Base-by-base conservation (phyloP, 2,888 invertebrate genomes). In the Metacarcinus magister region DNA sequence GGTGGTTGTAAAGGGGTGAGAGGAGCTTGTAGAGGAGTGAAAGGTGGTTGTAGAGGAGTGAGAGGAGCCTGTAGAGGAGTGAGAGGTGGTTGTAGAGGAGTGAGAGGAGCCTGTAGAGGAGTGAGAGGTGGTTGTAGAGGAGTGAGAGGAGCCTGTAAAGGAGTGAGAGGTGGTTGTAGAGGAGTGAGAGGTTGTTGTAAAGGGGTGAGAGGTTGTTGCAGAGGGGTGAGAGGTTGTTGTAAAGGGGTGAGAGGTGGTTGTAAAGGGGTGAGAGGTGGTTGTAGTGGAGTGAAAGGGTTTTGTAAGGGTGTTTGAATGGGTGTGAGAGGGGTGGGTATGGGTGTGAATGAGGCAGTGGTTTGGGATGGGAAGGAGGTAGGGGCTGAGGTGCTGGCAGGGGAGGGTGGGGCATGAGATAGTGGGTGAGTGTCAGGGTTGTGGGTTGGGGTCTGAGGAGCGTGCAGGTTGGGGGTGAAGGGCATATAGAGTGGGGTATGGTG, bases 401-500 rank as follows among this genome's bases (percentile, higher is more conserved):
- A 32, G 43, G 60, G 19, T 44, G 91, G n/a, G 46, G 92, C n/a
- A 44, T 67, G 43, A 82, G 54, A 44, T 82, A 44, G 46, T 16
- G 44, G 32, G 16, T 82, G 46, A 10, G 95, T 90, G 90, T 95
- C 95, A 39, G 95, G 93, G 28, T 91, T 93, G 91, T 96, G 96
- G 46, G 94, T 91, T 75, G 95, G 96, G 89, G 96, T 93, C 94
- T 95, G 96, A 1, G 95, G 96, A n/a, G 91, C 28, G 44, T 96
- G 95, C 44, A 48, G 92, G 95, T 94, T 93, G 1, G 96, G 96
- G 28, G 96, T 95, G 82, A 96, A 96, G 19, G 96, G 96, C 94
- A 96, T 96, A 44, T 96, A 96, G 8, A 96, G 87, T 10, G 96
- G 95, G 8, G 95, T 92, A 28, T 95, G 48, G 43, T 48, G 93